Conservation (phyloP, 2,888 invertebrate genomes). For the Apamea monoglypha region DNA sequence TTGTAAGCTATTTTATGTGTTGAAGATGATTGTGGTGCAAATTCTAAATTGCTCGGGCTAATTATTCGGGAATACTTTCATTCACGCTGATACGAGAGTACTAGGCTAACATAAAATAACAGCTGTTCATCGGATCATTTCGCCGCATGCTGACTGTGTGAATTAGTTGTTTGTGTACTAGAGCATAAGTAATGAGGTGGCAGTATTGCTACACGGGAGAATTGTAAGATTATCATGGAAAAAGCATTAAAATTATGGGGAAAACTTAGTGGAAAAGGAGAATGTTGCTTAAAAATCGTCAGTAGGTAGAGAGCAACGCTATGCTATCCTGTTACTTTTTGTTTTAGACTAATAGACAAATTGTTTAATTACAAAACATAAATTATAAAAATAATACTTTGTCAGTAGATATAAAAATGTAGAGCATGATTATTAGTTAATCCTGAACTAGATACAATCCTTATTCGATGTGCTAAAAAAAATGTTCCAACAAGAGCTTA, state of each 20-base stretch:
- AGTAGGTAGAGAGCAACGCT: not conserved
- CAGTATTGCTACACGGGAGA: not conserved
- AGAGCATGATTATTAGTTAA: not conserved
- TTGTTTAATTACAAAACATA: too few relatives aligned
- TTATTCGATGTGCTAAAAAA: not conserved
- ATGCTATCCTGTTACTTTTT: not conserved
- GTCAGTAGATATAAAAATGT: not conserved
- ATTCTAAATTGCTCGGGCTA: not conserved
- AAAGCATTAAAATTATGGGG: not conserved
- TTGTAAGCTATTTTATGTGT: not conserved
- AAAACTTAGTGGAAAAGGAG: not conserved
- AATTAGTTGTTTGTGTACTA: slow-evolving; percentile 40
- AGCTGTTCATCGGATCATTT: not conserved
- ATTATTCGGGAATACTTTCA: slow-evolving; percentile 20
- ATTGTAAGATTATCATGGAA: not conserved
- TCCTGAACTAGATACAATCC: not conserved
- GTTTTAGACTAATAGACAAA: not conserved
- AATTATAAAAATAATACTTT: not conserved
- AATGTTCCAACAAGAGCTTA: not conserved
- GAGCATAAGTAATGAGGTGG: slow-evolving; percentile 36
- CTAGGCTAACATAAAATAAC: slow-evolving; percentile 41
- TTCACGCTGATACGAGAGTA: slow-evolving; percentile 29
- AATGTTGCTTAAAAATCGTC: not conserved
- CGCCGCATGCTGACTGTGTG: not conserved
- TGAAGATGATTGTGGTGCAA: not conserved